Conservation (phyloP, 1,140 invertebrate genomes). For the Scaptodrosophila lebanonensis region DNA sequence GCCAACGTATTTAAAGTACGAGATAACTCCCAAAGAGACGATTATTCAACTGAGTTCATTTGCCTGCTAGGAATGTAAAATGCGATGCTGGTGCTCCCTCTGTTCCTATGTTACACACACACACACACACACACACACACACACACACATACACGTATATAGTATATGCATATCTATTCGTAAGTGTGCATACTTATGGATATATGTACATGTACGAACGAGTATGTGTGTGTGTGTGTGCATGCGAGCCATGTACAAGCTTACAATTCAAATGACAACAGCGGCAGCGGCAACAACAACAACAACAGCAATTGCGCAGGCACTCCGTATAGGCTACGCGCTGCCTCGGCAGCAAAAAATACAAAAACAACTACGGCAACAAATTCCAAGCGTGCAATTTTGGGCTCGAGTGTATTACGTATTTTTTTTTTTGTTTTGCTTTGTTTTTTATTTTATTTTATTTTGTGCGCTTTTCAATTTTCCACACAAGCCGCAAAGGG, state of each 20-base stretch:
- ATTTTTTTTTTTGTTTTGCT: too few species aligned
- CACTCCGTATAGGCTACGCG: too few species aligned
- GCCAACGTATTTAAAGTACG: conserved; percentile 71
- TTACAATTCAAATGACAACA: too few species aligned
- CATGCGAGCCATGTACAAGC: too few species aligned
- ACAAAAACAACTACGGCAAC: conserved; percentile 15
- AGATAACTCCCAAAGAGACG: conserved; percentile 71
- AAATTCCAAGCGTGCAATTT: conserved; percentile 23
- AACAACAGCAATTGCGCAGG: conserved; percentile 16
- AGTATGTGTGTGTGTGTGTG: conserved; percentile 7
- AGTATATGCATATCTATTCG: too few species aligned
- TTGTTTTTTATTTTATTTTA: too few species aligned
- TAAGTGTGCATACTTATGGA: too few species aligned
- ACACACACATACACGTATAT: neutral
- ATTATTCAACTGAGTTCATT: conserved; percentile 74
- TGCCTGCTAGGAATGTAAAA: conserved; percentile 61
- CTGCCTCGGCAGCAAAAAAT: too few species aligned
- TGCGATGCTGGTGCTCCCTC: conserved; percentile 5
- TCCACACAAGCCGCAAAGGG: conserved; percentile 13
- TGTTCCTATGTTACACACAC: neutral
- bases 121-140: neutral
- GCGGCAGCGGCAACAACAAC: too few species aligned
- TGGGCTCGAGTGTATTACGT: conserved; percentile 14
- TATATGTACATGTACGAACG: neutral
- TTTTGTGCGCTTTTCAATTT: conserved; percentile 6